Evolutionary conservation across 1,140 invertebrate genomes (phyloP), one percentile per base, ranked within the genome.

Genomic region (Mactra quadrangularis): DNA sequence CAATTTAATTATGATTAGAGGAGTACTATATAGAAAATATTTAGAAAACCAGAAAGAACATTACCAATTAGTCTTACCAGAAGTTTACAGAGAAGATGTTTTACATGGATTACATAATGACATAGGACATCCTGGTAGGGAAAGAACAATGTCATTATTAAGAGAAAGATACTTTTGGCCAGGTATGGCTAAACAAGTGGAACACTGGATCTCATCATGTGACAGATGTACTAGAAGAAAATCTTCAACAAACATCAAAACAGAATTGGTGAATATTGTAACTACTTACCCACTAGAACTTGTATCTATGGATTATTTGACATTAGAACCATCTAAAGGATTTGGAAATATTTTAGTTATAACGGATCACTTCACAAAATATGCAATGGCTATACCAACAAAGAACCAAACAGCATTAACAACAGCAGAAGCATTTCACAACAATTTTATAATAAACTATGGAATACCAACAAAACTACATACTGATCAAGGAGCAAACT

Each of bases 331-430:
- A 59, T 57, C 78, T 27, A 71, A 82, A 41, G 38, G 15, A 41
- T 74, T 52, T 19, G 4, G 11, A 7, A 35, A 74, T 57, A 83
- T 83, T 1, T n/a, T 76, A 52, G 71, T 85, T 3, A 52, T 85
- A 15, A 83, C 79, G 22, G 84, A 83, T 45, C 57, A 83, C 31
- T 83, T 75, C 57, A 84, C 76, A 0, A 81, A 68, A 59, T 86
- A 70, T 52, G 55, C 82, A 9, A 3, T 41, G 45, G 82, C 75
- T 3, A 71, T 84, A 17, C 62, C 78, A 35, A 82, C 83, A n/a
- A 74, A 59, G n/a, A 84, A 81, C 29, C 60, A 77, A 50, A 78
- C 79, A 50, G 71, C 71, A 31, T 77, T 45, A 55, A 78, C 74
- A 29, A 85, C 79, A 1, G 72, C 81, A 27, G 66, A 72, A 31